phyloP scores from a whole-genome alignment of 2,797 vertebrate genomes.

The Columba guinea region DNA sequence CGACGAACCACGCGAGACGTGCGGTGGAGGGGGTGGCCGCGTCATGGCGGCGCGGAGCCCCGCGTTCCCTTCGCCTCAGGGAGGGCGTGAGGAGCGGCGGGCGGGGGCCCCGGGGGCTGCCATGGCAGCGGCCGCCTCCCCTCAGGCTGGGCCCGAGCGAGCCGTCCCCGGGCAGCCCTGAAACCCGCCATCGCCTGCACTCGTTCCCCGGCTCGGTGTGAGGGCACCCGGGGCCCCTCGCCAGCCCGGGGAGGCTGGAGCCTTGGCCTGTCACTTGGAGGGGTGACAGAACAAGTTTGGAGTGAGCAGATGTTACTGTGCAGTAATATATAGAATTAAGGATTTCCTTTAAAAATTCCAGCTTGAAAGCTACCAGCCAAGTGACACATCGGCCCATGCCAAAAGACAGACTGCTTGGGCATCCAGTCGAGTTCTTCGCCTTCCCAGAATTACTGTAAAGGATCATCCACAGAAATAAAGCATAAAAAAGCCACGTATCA shows the following conservation, averaged over 20 bases:
- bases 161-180: background rate
- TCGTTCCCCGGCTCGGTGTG: accelerated
- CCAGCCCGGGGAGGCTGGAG: background rate
- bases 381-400: accelerated
- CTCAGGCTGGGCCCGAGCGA: background rate
- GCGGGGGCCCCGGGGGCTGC: too few species aligned
- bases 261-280: accelerated
- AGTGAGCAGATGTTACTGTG: background rate
- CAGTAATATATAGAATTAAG: background rate
- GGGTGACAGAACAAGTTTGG: accelerated
- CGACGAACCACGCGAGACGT: constrained; percentile 8
- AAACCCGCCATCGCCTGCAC: accelerated
- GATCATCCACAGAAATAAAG: background rate
- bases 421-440: accelerated
- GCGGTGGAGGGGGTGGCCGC: background rate
- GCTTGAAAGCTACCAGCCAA: accelerated
- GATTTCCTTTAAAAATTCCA: background rate
- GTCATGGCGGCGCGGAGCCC: background rate
- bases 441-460: background rate
- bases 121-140: background rate
- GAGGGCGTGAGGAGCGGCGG: background rate
- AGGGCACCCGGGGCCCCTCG: background rate
- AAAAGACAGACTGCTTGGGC: background rate
- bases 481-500: accelerated
- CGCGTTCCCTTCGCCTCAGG: background rate